phyloP scores from a whole-genome alignment of 1,140 invertebrate species.

The Euura saliciscinereae region DNA sequence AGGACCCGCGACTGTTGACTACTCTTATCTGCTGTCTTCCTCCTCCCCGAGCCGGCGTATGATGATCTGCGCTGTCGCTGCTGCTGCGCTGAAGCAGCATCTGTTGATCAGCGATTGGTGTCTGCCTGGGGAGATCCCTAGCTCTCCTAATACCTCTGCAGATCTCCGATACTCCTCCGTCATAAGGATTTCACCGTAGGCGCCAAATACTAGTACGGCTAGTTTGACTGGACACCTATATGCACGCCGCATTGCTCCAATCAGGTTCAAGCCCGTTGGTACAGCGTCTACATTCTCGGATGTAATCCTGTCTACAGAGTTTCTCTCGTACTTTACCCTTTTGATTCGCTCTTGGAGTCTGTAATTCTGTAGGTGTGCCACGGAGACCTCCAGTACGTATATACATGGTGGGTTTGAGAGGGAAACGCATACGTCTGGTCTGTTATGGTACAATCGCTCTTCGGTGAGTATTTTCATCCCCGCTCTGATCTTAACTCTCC shows the following conservation, averaged over 20 bases:
- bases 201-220: slow-evolving; percentile 1
- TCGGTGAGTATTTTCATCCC: slow-evolving; percentile 2
- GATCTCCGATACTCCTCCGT: neutral
- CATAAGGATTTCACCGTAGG: slow-evolving; percentile 2
- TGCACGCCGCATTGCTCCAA: neutral
- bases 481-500: neutral
- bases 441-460: neutral
- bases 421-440: neutral
- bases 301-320: slow-evolving; percentile 5
- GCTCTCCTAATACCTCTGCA: too few species aligned
- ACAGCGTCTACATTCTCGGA: neutral
- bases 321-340: slow-evolving; percentile 4
- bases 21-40: too few species aligned
- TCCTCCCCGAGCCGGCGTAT: too few species aligned
- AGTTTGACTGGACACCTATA: slow-evolving; percentile 11
- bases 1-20: too few species aligned
- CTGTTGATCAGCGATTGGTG: too few species aligned
- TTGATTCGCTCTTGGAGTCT: slow-evolving; percentile 15
- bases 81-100: too few species aligned
- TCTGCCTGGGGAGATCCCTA: too few species aligned
- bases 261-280: neutral
- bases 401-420: too few species aligned
- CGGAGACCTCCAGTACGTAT: too few species aligned
- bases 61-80: too few species aligned
- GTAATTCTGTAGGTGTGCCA: slow-evolving; percentile 16